Evolutionary conservation across 1,140 invertebrate species (phyloP), one percentile per base, ranked within the genome.

Genomic region (Drosophila erecta): DNA sequence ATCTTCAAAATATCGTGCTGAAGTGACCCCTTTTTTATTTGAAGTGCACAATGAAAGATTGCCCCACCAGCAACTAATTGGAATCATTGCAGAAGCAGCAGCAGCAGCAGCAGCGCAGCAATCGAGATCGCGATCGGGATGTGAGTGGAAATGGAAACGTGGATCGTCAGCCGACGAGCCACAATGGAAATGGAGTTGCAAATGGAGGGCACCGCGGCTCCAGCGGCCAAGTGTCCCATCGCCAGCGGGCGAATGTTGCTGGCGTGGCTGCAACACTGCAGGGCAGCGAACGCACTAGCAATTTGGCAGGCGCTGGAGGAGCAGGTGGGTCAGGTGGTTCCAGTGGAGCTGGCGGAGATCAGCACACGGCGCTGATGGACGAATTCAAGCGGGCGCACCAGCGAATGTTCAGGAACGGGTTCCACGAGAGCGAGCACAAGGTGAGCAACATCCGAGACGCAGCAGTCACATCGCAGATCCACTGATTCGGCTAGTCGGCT

Each of bases 301-400:
- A 24, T 35, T 33, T 12, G 40, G 46, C 20, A 22, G 33, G 37
- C 1, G 56, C 50, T 7, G 24, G 47, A 2, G 24, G 47, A 27
- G 53, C 17, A 22, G 69, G 57, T 38, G 50, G 27, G 38, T 55
- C 38, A 50, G 50, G 33, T 17, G 56, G 51, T 33, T 56, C 24
- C 3, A 62, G n/a, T 11, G 72, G 43, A 24, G 56, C 56, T 17
- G 80, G 93, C 53, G 94, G 94, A n/a, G 94, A 95, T 87, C 95
- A 95, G 74, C 95, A 96, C 73, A 94, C 94, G 64, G 95, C 96
- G 81, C 92, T 97, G 49, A 97, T 97, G 96, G 95, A 97, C 92
- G 97, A 97, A 93, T 97, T 97, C 90, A 97, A 96, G 89, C 95
- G 95, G 84, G 96, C 96, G 1, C 96, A 97, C 92, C 94, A 95